Percentiles rank a stretch among this genome's conserved stretches.
These are phyloP conservation scores for Cydia amplana DNA, from an alignment of 1,140 invertebrate genomes.

Conservation along the genomic window DNA sequence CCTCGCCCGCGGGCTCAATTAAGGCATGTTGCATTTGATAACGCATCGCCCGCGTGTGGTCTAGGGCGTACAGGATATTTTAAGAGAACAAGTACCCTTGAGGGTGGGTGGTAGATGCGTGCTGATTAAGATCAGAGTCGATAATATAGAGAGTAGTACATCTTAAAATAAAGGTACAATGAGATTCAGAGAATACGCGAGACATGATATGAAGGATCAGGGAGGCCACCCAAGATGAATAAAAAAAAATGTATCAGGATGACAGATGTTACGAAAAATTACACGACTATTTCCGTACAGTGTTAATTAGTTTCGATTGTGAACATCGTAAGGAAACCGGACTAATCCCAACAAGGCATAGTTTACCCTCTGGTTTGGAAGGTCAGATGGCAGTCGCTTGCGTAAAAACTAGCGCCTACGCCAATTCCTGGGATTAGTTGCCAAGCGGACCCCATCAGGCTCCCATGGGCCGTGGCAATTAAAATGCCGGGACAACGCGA, in stretches of 20 bases:
- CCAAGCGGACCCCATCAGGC: too few relatives aligned
- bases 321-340: too few relatives aligned
- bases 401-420: too few relatives aligned
- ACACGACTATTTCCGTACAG: too few relatives aligned
- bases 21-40: background rate
- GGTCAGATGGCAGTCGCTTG: too few relatives aligned
- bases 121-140: background rate
- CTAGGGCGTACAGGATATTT: background rate
- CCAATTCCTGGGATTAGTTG: too few relatives aligned
- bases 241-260: background rate
- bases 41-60: slow-evolving; percentile 22
- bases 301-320: background rate
- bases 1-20: background rate
- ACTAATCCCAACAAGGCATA: too few relatives aligned
- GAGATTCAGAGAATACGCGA: background rate
- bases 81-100: background rate
- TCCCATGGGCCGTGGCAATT: too few relatives aligned
- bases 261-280: background rate
- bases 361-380: too few relatives aligned
- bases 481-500: too few relatives aligned
- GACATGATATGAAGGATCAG: too few relatives aligned
- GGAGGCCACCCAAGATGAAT: background rate
- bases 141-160: background rate
- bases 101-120: background rate
- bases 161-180: background rate